Evolutionary conservation across 2,113 vertebrate genomes (phyloP).

Genomic region (Mixornis gularis): DNA sequence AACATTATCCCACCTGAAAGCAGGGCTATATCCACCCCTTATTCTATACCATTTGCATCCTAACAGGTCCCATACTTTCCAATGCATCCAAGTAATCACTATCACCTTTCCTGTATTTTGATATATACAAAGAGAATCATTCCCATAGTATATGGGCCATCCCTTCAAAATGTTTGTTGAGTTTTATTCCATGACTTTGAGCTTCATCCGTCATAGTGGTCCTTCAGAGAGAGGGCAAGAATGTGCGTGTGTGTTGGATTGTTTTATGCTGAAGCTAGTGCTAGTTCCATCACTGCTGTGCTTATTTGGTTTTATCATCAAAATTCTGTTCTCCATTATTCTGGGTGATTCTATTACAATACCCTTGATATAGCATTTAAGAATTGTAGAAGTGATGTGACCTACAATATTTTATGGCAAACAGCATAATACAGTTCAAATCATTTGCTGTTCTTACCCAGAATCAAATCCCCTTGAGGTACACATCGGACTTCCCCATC

Average conservation of each 20-base stretch:
- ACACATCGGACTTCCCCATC: rapidly evolving
- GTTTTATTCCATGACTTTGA: neutral
- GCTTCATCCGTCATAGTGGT: neutral
- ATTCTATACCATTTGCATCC: neutral
- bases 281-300: neutral
- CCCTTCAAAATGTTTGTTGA: neutral
- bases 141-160: neutral
- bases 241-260: neutral
- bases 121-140: neutral
- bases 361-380: neutral
- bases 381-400: neutral
- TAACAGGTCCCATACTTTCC: neutral
- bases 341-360: neutral
- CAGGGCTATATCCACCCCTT: neutral
- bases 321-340: neutral
- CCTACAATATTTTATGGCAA: neutral
- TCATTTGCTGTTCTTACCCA: rapidly evolving
- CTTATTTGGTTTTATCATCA: neutral
- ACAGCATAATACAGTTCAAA: neutral
- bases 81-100: neutral
- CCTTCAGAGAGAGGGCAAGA: neutral
- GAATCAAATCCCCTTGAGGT: neutral
- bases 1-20: neutral
- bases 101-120: neutral
- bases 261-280: neutral